These are phyloP conservation scores for Parnassius orleans DNA, from an alignment of 2,888 invertebrate genomes.

Conservation along the genomic window DNA sequence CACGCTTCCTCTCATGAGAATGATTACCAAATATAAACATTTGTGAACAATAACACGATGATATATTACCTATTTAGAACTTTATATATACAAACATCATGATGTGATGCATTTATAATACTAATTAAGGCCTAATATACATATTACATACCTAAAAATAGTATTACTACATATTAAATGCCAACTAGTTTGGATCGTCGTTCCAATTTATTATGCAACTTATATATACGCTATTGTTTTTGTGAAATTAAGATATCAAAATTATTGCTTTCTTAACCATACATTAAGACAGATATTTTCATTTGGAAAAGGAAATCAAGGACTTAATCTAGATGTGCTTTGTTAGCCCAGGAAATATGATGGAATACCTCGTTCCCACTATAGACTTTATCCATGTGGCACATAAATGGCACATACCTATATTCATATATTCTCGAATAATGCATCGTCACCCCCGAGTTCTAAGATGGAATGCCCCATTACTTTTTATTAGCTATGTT, in stretches of 20 bases:
- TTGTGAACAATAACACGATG: slow-evolving; percentile 20
- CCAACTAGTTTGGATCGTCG: slow-evolving; percentile 22
- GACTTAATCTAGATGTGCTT: too few species aligned
- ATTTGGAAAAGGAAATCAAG: too few species aligned
- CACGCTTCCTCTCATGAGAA: background rate
- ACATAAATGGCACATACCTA: too few species aligned
- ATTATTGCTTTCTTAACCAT: too few species aligned
- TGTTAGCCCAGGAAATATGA: too few species aligned
- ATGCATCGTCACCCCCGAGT: too few species aligned
- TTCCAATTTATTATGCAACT: slow-evolving; percentile 18
- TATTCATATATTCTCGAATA: too few species aligned
- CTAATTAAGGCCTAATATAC: slow-evolving; percentile 10
- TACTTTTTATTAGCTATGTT: too few species aligned
- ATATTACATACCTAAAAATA: slow-evolving; percentile 18
- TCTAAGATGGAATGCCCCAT: too few species aligned
- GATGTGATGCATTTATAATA: slow-evolving; percentile 18
- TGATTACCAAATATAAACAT: slow-evolving; percentile 13
- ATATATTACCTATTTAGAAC: slow-evolving; percentile 15
- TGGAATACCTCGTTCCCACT: too few species aligned
- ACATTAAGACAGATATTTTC: too few species aligned
- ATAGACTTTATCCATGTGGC: too few species aligned
- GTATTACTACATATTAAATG: slow-evolving; percentile 23
- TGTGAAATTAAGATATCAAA: slow-evolving; percentile 11
- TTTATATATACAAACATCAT: slow-evolving; percentile 12
- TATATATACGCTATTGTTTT: slow-evolving; percentile 6